Evolutionary conservation across 1,140 invertebrate genomes (phyloP).

Genomic region (Drosophila insularis): DNA sequence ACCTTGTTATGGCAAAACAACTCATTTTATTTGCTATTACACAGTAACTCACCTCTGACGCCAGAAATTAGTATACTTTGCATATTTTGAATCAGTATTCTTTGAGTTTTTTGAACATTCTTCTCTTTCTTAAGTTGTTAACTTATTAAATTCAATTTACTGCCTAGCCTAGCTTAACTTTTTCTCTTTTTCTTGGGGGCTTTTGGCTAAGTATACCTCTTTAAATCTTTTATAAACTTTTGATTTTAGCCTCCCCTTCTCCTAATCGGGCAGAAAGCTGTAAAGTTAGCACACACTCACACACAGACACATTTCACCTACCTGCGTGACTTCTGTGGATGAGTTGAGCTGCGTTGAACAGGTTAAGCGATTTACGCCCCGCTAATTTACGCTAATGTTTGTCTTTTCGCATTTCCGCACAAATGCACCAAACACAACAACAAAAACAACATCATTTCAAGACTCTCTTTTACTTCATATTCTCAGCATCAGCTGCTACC

Average conservation of each 20-base stretch:
- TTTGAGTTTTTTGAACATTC: background rate
- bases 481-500: background rate
- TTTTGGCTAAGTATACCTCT: background rate
- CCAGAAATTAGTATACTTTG: too few species aligned
- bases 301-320: constrained; percentile 28
- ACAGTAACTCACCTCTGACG: too few species aligned
- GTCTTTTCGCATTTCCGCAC: constrained; percentile 74
- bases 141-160: background rate
- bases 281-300: constrained; percentile 40
- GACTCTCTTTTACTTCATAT: background rate
- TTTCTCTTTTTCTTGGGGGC: background rate
- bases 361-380: constrained; percentile 75
- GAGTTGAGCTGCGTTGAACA: constrained; percentile 24
- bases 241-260: background rate
- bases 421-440: constrained; percentile 60
- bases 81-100: too few species aligned
- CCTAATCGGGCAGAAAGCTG: constrained; percentile 61
- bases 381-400: constrained; percentile 79
- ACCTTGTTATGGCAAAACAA: too few species aligned
- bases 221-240: background rate
- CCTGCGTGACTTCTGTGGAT: constrained; percentile 1
- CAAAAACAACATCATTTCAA: constrained; percentile 37
- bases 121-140: background rate
- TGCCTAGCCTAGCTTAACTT: background rate
- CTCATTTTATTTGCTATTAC: too few species aligned